Evolutionary conservation across 1,140 invertebrate genomes (phyloP).

Genomic region (Drosophila lini): DNA sequence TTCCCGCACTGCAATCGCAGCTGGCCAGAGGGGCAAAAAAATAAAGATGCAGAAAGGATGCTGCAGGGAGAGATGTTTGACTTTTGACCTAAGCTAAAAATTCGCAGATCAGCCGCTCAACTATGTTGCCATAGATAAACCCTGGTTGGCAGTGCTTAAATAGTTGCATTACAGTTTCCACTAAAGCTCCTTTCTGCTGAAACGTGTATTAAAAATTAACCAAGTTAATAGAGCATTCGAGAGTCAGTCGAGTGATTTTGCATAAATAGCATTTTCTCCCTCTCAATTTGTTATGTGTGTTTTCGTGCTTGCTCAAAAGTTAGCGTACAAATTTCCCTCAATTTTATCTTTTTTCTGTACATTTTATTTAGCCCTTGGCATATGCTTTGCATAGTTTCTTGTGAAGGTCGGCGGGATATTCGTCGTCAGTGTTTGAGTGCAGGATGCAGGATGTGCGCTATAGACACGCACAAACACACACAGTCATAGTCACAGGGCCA

Average conservation of each 20-base stretch:
- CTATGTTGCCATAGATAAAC: conserved; percentile 18
- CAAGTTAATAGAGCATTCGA: conserved; percentile 16
- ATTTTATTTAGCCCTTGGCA: conserved; percentile 30
- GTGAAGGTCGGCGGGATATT: conserved; percentile 58
- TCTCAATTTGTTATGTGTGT: conserved; percentile 4
- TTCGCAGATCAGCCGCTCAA: conserved; percentile 18
- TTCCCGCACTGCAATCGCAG: conserved; percentile 20
- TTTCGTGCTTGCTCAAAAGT: conserved; percentile 13
- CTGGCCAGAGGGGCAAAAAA: not conserved
- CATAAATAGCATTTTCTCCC: conserved; percentile 11
- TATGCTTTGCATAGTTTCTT: conserved; percentile 36
- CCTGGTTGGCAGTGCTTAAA: not conserved
- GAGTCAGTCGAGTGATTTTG: conserved; percentile 2
- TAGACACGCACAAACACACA: conserved; percentile 43
- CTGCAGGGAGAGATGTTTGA: conserved; percentile 22
- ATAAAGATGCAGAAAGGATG: not conserved
- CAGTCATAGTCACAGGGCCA: not conserved
- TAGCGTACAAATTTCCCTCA: conserved; percentile 21
- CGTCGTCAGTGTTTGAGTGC: conserved; percentile 29
- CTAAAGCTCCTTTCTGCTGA: not conserved
- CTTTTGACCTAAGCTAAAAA: conserved; percentile 29
- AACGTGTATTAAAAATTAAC: conserved; percentile 1
- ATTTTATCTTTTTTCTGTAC: conserved; percentile 14
- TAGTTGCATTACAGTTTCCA: conserved; percentile 40
- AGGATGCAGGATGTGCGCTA: conserved; percentile 60